Percentiles rank a stretch among this genome's conserved stretches.
phyloP scores from a whole-genome alignment of 2,113 vertebrate genomes.

The Cavia porcellus region DNA sequence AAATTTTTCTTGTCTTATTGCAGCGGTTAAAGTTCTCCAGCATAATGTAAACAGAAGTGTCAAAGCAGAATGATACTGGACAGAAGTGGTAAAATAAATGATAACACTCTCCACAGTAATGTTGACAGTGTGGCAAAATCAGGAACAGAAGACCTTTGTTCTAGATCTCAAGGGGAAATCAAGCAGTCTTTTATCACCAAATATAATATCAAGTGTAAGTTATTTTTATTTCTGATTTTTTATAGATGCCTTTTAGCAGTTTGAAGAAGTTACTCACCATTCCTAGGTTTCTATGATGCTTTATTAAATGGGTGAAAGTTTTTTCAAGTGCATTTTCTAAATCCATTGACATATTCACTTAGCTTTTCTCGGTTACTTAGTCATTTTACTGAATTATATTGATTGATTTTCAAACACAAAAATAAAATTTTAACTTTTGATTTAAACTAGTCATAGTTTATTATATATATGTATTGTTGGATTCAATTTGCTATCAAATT shows the following conservation, averaged over 20 bases:
- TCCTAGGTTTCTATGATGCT: not conserved
- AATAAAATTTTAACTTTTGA: not conserved
- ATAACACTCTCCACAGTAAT: not conserved
- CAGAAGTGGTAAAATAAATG: not conserved
- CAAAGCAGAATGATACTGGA: not conserved
- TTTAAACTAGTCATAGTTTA: not conserved
- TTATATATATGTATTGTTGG: not conserved
- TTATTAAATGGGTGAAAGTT: not conserved
- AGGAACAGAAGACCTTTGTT: not conserved
- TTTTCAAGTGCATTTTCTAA: not conserved
- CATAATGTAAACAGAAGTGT: not conserved
- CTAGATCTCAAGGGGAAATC: not conserved
- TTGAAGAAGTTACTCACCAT: not conserved
- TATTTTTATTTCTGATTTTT: not conserved
- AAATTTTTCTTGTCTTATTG: conserved; percentile 32
- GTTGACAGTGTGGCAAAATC: not conserved
- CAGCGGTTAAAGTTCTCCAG: not conserved
- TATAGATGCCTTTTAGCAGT: not conserved
- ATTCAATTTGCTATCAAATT: not conserved
- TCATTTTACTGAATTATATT: not conserved
- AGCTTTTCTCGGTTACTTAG: not conserved
- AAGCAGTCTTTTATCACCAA: not conserved
- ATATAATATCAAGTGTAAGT: not conserved
- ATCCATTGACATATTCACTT: not conserved
- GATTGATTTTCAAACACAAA: conserved; percentile 8